These are phyloP conservation scores for Scolopax rusticola DNA, from an alignment of 2,797 vertebrate species.

Conservation along the genomic window DNA sequence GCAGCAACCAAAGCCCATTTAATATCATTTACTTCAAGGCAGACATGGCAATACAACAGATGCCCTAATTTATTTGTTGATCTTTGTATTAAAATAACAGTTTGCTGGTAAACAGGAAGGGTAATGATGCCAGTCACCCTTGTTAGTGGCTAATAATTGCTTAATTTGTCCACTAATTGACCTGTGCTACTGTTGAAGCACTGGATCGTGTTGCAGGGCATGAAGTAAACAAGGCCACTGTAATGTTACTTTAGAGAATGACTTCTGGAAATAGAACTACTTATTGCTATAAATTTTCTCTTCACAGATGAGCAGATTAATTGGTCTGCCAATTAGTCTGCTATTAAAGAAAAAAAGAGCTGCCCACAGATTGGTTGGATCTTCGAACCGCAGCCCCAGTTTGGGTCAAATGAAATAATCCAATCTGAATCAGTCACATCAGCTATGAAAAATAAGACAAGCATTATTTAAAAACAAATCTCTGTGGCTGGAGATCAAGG, in stretches of 20 bases:
- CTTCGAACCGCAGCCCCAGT: constrained; percentile 21
- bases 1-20: constrained; percentile 75
- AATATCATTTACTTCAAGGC: constrained; percentile 79
- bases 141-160: constrained; percentile 86
- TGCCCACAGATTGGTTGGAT: constrained; percentile 54
- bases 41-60: constrained; percentile 76
- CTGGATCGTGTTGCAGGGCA: constrained; percentile 79
- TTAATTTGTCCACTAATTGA: constrained; percentile 89
- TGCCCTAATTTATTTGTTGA: constrained; percentile 85
- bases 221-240: constrained; percentile 80
- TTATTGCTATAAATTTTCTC: constrained; percentile 81
- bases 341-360: constrained; percentile 78
- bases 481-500: not conserved
- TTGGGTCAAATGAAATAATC: constrained; percentile 68
- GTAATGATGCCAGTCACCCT: constrained; percentile 86
- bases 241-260: constrained; percentile 80
- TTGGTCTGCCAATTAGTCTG: constrained; percentile 83
- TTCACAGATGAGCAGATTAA: constrained; percentile 87
- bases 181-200: constrained; percentile 77
- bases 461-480: constrained; percentile 14
- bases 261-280: constrained; percentile 82
- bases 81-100: constrained; percentile 82
- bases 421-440: constrained; percentile 48
- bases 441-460: constrained; percentile 46
- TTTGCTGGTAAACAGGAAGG: constrained; percentile 85